Base-by-base conservation (phyloP, 2,797 vertebrate genomes). In the Agapornis canus region DNA sequence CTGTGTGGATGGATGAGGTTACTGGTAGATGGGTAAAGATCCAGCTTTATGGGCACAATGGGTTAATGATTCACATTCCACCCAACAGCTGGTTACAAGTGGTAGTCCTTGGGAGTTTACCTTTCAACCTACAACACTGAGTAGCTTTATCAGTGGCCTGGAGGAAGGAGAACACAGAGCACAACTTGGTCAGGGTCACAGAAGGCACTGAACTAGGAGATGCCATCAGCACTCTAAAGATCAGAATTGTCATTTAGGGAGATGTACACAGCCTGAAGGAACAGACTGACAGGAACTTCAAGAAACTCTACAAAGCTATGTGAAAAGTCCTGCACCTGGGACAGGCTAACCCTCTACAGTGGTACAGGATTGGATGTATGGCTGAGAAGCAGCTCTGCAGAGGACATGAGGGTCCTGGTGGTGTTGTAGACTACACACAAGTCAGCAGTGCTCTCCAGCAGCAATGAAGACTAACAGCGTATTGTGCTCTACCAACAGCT, bases 51-150 rank as follows among this genome's bases (percentile, higher is more conserved):
- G 17, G 59, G 48, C 22, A 35, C 60, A 52, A 20, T 7, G 31
- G 27, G 32, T 11, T 75, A 43, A 48, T 0, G 0, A 76, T 16
- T 40, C 71, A 31, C 8, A 17, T 40, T 59, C 6, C 40, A 19
- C 16, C 8, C 13, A 13, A 27, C 39, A 73, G 65, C 51, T 69
- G 52, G 31, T 81, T 31, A 40, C n/a, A 69, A 72, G 12, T 3
- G 4, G 23, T 1, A 0, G 20, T 60, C 32, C 32, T 57, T 54
- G 32, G 22, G 29, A 68, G 45, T 6, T 10, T 22, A 57, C 63
- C 19, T 52, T 63, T 32, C 60, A 5, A 68, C 45, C 32, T 52
- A 12, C 2, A 1, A 22, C n/a, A 48, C 0, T 1, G 31, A 57
- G 1, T 54, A 37, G 13, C 49, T 81, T 49, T 47, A 40, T 27